Evolutionary conservation across 2,797 vertebrate species (phyloP).

Genomic region (Thamnophis elegans): DNA sequence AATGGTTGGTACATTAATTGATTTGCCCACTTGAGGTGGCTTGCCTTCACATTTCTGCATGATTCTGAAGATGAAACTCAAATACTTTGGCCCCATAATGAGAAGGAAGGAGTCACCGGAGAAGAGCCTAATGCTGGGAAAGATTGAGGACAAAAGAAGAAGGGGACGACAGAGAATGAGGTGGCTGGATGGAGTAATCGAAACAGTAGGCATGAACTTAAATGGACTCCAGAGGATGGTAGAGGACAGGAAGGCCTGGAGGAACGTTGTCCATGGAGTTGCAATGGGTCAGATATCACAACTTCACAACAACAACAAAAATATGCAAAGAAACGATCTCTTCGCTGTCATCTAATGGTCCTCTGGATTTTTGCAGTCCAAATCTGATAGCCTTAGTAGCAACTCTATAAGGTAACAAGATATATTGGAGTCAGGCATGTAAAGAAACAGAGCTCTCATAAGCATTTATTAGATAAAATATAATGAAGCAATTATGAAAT

Average conservation of each 20-base stretch:
- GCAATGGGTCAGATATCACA: no score
- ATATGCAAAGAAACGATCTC: neutral
- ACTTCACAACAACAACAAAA: neutral
- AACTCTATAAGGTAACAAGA: neutral
- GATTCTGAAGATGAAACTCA: no score
- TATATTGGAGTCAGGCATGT: neutral
- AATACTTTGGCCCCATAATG: no score
- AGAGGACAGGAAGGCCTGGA: no score
- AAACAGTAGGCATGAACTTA: no score
- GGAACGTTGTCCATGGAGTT: no score
- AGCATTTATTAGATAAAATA: neutral
- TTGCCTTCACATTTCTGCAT: neutral
- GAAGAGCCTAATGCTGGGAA: no score
- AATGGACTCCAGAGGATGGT: no score
- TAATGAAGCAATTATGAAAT: neutral
- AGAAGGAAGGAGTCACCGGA: no score
- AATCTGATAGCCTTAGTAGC: neutral
- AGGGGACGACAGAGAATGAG: no score
- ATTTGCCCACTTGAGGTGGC: neutral
- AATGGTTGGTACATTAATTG: neutral
- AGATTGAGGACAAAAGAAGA: no score
- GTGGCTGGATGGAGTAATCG: no score
- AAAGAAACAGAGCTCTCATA: neutral
- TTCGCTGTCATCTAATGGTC: neutral
- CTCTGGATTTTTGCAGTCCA: neutral